These are phyloP conservation scores for Gastrophysa polygoni DNA, from an alignment of 2,888 invertebrate genomes.

Conservation along the genomic window DNA sequence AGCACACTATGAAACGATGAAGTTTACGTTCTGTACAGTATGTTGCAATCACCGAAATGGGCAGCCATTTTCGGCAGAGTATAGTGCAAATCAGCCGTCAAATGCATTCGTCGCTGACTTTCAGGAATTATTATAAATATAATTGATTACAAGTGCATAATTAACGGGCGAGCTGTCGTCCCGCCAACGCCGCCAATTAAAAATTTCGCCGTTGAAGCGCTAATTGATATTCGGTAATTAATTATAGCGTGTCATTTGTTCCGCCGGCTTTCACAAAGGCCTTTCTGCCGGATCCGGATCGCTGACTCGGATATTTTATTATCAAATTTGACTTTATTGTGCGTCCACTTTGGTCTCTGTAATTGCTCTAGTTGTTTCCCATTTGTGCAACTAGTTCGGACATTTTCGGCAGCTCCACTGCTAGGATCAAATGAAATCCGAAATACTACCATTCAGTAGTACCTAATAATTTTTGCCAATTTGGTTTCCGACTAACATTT, in stretches of 20 bases:
- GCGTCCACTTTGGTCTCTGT: constrained; percentile 32
- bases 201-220: constrained; percentile 51
- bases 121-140: constrained; percentile 50
- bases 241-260: constrained; percentile 52
- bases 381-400: constrained; percentile 15
- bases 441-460: too few relatives aligned
- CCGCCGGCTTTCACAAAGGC: constrained; percentile 46
- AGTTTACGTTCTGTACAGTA: too few relatives aligned
- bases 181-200: constrained; percentile 44
- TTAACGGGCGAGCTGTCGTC: constrained; percentile 37
- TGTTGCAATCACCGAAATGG: background rate
- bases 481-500: too few relatives aligned
- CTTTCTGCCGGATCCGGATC: constrained; percentile 44
- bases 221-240: constrained; percentile 55
- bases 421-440: background rate
- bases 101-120: constrained; percentile 44
- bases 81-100: constrained; percentile 38
- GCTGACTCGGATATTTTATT: constrained; percentile 52
- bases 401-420: background rate
- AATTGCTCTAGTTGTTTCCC: constrained; percentile 40
- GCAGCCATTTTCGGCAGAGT: background rate
- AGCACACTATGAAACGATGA: too few relatives aligned
- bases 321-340: constrained; percentile 49
- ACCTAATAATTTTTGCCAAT: too few relatives aligned
- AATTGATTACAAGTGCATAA: constrained; percentile 54